phyloP scores from a whole-genome alignment of 1,140 invertebrate species.

The Polyergus mexicanus region DNA sequence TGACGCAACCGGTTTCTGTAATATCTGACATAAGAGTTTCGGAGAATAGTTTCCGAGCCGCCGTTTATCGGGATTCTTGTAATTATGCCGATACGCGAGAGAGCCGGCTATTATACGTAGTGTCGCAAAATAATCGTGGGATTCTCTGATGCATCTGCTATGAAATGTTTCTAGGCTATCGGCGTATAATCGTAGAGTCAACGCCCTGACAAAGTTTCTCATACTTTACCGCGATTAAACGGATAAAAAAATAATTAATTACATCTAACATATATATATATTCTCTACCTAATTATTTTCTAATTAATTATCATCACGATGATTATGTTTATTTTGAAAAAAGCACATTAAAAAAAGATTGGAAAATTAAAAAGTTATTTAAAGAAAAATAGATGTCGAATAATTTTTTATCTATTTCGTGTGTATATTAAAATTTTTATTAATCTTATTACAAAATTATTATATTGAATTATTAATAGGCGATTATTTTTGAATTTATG shows the following conservation, averaged over 20 bases:
- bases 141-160: not conserved
- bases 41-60: slow-evolving; percentile 2
- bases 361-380: not conserved
- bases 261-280: not conserved
- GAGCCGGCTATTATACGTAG: slow-evolving; percentile 20
- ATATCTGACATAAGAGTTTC: slow-evolving; percentile 21
- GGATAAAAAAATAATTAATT: not conserved
- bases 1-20: slow-evolving; percentile 32
- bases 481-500: not conserved
- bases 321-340: not conserved
- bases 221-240: not conserved
- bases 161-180: slow-evolving; percentile 42
- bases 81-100: slow-evolving; percentile 28
- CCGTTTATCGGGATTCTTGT: slow-evolving; percentile 28
- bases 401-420: not conserved
- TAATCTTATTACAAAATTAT: too few species aligned
- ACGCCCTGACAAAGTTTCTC: slow-evolving; percentile 26
- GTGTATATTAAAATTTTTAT: not conserved
- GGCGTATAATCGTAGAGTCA: slow-evolving; percentile 1
- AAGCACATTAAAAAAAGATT: not conserved
- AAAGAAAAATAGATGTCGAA: too few species aligned
- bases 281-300: not conserved
- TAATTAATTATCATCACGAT: not conserved
- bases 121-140: slow-evolving; percentile 46
- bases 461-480: slow-evolving; percentile 1